phyloP scores from a whole-genome alignment of 2,797 vertebrate species.

The Leptodactylus fallax region DNA sequence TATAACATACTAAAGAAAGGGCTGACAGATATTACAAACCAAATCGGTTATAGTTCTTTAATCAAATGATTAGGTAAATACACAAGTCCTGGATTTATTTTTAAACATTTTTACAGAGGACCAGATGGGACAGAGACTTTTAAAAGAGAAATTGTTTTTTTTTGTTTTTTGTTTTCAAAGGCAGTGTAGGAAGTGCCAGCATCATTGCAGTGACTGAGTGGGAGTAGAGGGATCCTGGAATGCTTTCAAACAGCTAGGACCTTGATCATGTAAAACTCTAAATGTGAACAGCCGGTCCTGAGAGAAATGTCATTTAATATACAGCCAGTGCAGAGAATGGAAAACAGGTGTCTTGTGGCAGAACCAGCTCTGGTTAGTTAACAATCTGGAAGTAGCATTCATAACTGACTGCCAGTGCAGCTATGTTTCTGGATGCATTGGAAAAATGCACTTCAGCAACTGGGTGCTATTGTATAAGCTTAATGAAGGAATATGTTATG shows the following conservation, averaged over 20 bases:
- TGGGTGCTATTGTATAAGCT: not conserved
- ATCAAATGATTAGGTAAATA: constrained; percentile 54
- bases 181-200: constrained; percentile 42
- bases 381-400: constrained; percentile 16
- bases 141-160: constrained; percentile 13
- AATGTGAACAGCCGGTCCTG: constrained; percentile 45
- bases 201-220: constrained; percentile 41
- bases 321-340: constrained; percentile 43
- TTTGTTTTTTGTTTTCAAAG: constrained; percentile 28
- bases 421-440: constrained; percentile 14
- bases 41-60: constrained; percentile 46
- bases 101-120: constrained; percentile 41
- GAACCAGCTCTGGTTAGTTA: constrained; percentile 42
- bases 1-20: constrained; percentile 24
- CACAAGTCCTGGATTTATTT: constrained; percentile 42
- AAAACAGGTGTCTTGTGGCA: constrained; percentile 51
- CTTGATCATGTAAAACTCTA: constrained; percentile 52
- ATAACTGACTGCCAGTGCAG: constrained; percentile 19
- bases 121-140: constrained; percentile 55
- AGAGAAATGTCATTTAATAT: constrained; percentile 44
- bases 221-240: constrained; percentile 46
- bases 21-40: constrained; percentile 30
- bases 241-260: constrained; percentile 48
- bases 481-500: not conserved
- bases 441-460: not conserved